These are phyloP conservation scores for Galbula dea DNA, from an alignment of 2,113 vertebrate genomes.

Conservation along the genomic window DNA sequence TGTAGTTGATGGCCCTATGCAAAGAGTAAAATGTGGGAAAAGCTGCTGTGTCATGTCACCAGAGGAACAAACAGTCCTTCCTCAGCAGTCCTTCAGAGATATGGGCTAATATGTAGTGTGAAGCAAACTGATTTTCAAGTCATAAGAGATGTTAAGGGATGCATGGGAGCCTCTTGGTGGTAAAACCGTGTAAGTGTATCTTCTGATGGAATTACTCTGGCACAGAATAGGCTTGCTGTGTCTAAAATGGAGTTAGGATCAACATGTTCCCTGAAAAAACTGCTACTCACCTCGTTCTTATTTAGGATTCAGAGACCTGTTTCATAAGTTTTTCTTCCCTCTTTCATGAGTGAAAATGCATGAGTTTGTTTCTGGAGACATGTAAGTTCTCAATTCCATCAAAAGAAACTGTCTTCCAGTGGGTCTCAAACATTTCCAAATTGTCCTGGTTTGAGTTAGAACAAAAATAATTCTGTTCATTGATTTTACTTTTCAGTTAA, in stretches of 20 bases:
- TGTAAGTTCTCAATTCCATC: background rate
- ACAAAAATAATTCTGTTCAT: no score
- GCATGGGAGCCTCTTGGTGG: background rate
- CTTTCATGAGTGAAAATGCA: background rate
- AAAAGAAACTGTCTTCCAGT: background rate
- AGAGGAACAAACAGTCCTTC: background rate
- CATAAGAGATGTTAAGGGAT: background rate
- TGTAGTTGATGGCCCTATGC: background rate
- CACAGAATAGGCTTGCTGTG: background rate
- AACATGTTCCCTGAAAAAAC: background rate
- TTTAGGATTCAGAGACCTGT: background rate
- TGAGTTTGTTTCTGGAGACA: background rate
- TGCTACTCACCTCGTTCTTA: background rate
- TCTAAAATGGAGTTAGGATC: background rate
- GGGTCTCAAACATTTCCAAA: background rate
- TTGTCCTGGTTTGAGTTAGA: no score
- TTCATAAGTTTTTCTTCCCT: background rate
- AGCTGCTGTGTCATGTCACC: background rate
- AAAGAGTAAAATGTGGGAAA: background rate
- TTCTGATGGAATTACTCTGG: background rate
- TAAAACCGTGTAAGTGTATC: background rate
- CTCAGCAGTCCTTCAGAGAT: background rate
- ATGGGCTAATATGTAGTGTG: accelerated
- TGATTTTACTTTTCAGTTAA: no score
- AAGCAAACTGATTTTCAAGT: background rate